Evolutionary conservation across 2,888 invertebrate species (phyloP).

Genomic region (Caenorhabditis uteleia): DNA sequence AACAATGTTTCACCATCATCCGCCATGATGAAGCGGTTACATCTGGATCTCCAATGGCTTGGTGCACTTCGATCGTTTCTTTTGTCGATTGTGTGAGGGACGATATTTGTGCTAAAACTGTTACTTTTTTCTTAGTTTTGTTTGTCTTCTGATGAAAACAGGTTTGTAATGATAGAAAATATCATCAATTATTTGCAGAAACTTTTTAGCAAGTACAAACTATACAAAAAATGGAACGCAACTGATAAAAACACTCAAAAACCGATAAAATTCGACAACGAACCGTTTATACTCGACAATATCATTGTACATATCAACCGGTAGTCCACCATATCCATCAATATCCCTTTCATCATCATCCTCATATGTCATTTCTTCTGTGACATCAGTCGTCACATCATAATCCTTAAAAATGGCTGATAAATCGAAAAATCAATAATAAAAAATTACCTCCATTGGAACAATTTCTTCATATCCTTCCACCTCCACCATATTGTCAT

Average conservation of each 20-base stretch:
- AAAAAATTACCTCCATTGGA: slow-evolving; percentile 19
- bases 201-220: too few species aligned
- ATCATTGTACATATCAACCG: slow-evolving; percentile 42
- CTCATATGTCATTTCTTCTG: slow-evolving; percentile 10
- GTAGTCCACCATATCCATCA: slow-evolving; percentile 51
- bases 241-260: background rate
- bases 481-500: slow-evolving; percentile 29
- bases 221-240: background rate
- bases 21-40: slow-evolving; percentile 45
- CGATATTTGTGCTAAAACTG: slow-evolving; percentile 11
- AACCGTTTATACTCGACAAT: slow-evolving; percentile 49
- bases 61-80: slow-evolving; percentile 46
- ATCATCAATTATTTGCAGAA: too few species aligned
- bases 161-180: background rate
- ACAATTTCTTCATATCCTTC: slow-evolving; percentile 39
- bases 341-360: slow-evolving; percentile 36
- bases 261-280: background rate
- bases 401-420: slow-evolving; percentile 17
- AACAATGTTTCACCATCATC: slow-evolving; percentile 50
- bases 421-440: background rate
- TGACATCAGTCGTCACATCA: slow-evolving; percentile 7
- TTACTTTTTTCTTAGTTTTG: background rate
- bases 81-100: slow-evolving; percentile 32
- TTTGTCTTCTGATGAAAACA: too few species aligned
- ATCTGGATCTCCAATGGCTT: slow-evolving; percentile 54